A percentile compares a stretch with the other conserved stretches of the same genome.
phyloP scores from a whole-genome alignment of 2,797 vertebrate genomes.

The Pseudomugil tenellus region DNA sequence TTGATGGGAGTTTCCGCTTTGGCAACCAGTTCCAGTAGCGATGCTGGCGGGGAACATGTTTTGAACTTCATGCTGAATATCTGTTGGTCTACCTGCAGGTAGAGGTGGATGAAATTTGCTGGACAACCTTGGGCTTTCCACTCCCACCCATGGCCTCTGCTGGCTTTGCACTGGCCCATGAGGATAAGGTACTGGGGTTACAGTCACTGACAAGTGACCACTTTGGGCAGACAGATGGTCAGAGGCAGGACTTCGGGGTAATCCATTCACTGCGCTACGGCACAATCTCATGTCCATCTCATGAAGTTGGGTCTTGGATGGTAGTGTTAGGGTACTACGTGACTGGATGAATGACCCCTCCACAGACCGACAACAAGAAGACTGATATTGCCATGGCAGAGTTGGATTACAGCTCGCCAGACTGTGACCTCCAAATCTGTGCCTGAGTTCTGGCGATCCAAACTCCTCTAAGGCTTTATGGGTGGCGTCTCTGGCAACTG shows the following conservation, averaged over 20 bases:
- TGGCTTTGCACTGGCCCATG: conserved; percentile 32
- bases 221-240: conserved; percentile 69
- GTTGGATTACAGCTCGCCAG: conserved; percentile 46
- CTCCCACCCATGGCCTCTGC: conserved; percentile 43
- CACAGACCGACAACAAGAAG: conserved; percentile 72
- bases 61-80: conserved; percentile 76
- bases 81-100: conserved; percentile 75
- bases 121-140: conserved; percentile 54
- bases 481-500: conserved; percentile 72
- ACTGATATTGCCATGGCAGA: conserved; percentile 47
- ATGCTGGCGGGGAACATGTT: not conserved
- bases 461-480: conserved; percentile 76
- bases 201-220: conserved; percentile 29
- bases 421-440: conserved; percentile 36
- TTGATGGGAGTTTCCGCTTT: conserved; percentile 10
- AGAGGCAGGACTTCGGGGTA: conserved; percentile 77
- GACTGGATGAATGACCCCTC: conserved; percentile 70
- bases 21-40: conserved; percentile 25
- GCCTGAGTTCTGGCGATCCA: conserved; percentile 74
- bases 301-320: conserved; percentile 54
- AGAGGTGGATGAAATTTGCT: conserved; percentile 65
- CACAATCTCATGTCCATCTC: conserved; percentile 52
- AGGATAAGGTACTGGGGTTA: conserved; percentile 3
- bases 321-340: conserved; percentile 63
- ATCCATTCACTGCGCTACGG: conserved; percentile 40